A percentile compares a stretch with the other conserved stretches of the same genome.
These are phyloP conservation scores for Tylochromis polylepis DNA, from an alignment of 2,113 vertebrate species.

Conservation along the genomic window DNA sequence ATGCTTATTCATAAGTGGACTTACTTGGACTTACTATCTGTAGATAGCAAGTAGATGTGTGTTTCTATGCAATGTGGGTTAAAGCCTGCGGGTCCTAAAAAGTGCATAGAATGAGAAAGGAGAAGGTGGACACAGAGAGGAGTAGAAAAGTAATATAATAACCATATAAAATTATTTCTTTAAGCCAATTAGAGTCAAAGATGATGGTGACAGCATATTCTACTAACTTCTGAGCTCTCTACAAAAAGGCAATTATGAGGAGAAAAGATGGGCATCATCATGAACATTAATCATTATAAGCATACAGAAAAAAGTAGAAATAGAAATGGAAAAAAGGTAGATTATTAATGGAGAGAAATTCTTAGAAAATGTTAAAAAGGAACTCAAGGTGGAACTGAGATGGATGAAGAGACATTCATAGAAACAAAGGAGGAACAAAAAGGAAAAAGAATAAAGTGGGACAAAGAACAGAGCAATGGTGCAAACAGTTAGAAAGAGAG, in stretches of 20 bases:
- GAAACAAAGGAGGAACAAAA: background rate
- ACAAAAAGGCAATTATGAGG: background rate
- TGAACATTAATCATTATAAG: background rate
- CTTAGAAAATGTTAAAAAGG: background rate
- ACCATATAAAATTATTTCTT: background rate
- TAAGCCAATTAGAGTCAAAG: background rate
- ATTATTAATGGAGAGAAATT: background rate
- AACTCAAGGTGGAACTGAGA: background rate
- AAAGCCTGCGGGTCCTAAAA: background rate
- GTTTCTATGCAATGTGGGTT: background rate
- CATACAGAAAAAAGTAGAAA: background rate
- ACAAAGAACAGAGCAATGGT: background rate
- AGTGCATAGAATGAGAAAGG: background rate
- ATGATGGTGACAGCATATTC: background rate
- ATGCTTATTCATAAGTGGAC: background rate
- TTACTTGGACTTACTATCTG: background rate
- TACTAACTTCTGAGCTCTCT: background rate
- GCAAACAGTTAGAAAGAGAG: constrained; percentile 7
- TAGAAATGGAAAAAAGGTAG: background rate
- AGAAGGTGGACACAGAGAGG: background rate
- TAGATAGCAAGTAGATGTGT: background rate
- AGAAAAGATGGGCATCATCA: background rate
- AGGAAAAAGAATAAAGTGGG: background rate
- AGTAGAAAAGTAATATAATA: background rate
- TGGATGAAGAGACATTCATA: background rate